Evolutionary conservation across 1,140 invertebrate species (phyloP).

Genomic region (Aethina tumida): DNA sequence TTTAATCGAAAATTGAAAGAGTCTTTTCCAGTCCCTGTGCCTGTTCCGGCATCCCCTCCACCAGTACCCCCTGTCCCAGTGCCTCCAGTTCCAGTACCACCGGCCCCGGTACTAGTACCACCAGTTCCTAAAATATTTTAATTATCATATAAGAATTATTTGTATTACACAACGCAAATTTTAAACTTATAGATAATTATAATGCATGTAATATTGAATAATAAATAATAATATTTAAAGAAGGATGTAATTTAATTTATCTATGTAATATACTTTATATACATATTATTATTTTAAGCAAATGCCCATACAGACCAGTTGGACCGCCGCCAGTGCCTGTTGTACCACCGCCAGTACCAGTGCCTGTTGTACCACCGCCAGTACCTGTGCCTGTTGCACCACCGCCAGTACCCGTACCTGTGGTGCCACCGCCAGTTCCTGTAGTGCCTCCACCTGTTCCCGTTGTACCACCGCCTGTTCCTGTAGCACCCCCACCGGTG

Average conservation of each 20-base stretch:
- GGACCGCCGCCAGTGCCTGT: background rate
- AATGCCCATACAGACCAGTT: no score
- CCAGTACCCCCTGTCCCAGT: conserved; percentile 9
- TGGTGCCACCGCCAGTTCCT: background rate
- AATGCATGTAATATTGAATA: no score
- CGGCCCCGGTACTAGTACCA: no score
- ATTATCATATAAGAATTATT: no score
- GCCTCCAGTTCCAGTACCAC: conserved; percentile 21
- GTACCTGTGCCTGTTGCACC: conserved; percentile 7
- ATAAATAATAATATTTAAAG: no score
- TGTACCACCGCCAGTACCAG: conserved; percentile 35
- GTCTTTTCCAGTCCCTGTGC: conserved; percentile 3
- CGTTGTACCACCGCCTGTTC: background rate
- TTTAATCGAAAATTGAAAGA: conserved; percentile 13
- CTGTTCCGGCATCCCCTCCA: conserved; percentile 8
- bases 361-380: conserved; percentile 8
- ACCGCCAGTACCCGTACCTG: background rate
- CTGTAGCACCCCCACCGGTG: background rate
- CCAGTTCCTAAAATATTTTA: no score
- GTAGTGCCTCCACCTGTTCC: background rate
- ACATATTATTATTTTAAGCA: no score
- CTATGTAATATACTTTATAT: no score
- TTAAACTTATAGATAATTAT: no score
- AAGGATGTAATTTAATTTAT: no score
- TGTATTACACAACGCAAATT: no score